These are phyloP conservation scores for Sebastolobus altivelis DNA, from an alignment of 2,797 vertebrate species.

Conservation along the genomic window DNA sequence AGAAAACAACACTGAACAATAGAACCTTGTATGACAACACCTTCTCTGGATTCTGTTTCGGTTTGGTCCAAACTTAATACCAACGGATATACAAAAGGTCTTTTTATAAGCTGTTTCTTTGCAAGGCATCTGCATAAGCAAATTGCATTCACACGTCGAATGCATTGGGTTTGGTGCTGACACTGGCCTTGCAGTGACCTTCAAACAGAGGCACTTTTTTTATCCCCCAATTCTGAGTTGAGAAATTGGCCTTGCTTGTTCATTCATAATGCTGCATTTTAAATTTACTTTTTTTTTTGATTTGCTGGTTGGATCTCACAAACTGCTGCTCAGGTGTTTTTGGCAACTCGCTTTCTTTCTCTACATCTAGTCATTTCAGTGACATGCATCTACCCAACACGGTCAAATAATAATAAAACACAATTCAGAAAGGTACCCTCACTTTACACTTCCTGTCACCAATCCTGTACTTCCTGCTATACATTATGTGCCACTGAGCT, in stretches of 20 bases:
- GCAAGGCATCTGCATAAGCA: slow-evolving; percentile 42
- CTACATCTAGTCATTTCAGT: slow-evolving; percentile 43
- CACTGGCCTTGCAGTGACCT: slow-evolving; percentile 36
- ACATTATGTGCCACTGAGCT: slow-evolving; percentile 29
- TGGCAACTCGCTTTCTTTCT: slow-evolving; percentile 19
- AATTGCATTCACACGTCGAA: slow-evolving; percentile 23
- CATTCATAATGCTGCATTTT: slow-evolving; percentile 20
- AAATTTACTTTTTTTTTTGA: neutral
- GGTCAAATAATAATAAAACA: slow-evolving; percentile 50
- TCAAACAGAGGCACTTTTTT: slow-evolving; percentile 31
- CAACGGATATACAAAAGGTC: slow-evolving; percentile 50
- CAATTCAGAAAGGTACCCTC: slow-evolving; percentile 41
- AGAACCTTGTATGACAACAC: slow-evolving; percentile 58
- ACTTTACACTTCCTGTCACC: slow-evolving; percentile 23
- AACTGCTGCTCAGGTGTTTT: slow-evolving; percentile 35
- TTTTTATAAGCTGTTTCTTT: slow-evolving; percentile 25
- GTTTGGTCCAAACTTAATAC: slow-evolving; percentile 61
- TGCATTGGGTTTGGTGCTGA: neutral
- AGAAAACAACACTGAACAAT: slow-evolving; percentile 75
- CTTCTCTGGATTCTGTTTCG: slow-evolving; percentile 58
- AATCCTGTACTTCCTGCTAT: slow-evolving; percentile 15
- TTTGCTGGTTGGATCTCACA: slow-evolving; percentile 32
- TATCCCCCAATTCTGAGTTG: neutral
- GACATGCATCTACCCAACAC: slow-evolving; percentile 58
- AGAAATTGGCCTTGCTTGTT: slow-evolving; percentile 23